Percentiles rank a stretch among this genome's conserved stretches.
Evolutionary conservation across 35 echinoderm and acorn worm genomes (phyloP).

Genomic region (Apostichopus californicus): DNA sequence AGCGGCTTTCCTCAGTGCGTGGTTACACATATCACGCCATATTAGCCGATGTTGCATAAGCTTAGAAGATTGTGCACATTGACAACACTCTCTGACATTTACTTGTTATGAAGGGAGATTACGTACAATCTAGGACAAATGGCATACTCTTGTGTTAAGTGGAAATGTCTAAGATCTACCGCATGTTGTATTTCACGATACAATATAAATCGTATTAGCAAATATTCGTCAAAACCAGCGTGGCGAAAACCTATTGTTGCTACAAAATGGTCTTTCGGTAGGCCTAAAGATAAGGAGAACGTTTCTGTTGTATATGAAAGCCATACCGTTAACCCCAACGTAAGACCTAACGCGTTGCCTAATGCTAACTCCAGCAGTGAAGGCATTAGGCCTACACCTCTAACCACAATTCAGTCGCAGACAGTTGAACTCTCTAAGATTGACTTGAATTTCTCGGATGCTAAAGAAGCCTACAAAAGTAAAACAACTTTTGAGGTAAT

Average conservation of each 20-base stretch:
- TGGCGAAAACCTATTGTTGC: neutral
- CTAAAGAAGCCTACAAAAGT: slow-evolving; percentile 75
- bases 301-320: no score
- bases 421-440: slow-evolving; percentile 1
- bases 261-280: neutral
- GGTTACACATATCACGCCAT: no score
- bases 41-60: no score
- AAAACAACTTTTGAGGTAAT: slow-evolving; percentile 75
- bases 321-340: no score
- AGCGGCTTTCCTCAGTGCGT: no score
- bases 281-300: no score
- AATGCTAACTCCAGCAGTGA: neutral
- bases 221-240: neutral
- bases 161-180: neutral
- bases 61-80: no score
- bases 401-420: neutral
- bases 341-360: neutral
- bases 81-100: no score
- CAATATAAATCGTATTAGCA: neutral
- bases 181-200: slow-evolving; percentile 2
- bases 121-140: no score
- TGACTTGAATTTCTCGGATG: slow-evolving; percentile 63
- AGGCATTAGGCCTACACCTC: neutral
- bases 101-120: no score
- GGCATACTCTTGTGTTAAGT: neutral